A percentile compares a stretch with the other conserved stretches of the same genome.
Conservation (phyloP, 2,113 vertebrate genomes). For the Verasper variegatus region DNA sequence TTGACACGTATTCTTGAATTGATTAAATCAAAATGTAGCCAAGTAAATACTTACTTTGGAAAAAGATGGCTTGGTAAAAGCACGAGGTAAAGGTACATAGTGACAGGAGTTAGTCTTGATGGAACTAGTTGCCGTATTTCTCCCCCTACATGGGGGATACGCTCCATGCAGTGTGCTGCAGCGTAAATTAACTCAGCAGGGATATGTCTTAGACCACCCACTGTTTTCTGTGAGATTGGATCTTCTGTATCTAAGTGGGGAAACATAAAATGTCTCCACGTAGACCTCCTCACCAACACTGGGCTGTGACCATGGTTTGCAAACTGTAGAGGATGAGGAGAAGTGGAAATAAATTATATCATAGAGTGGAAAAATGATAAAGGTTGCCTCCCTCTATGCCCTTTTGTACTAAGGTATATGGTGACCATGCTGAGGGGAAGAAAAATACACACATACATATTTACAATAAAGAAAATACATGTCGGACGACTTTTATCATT, state of each 20-base stretch:
- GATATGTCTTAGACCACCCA: constrained; percentile 2
- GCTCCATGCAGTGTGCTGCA: constrained; percentile 4
- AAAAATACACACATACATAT: too few species aligned
- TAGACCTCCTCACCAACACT: constrained; percentile 1
- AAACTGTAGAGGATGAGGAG: constrained; percentile 19
- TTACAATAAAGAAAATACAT: constrained; percentile 9
- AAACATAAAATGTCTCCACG: constrained; percentile 39
- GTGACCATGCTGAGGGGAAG: too few species aligned
- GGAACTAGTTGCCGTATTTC: constrained; percentile 4
- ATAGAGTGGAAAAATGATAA: neutral
- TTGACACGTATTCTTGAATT: too few species aligned
- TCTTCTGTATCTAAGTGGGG: constrained; percentile 20
- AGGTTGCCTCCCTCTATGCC: too few species aligned
- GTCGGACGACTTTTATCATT: neutral
- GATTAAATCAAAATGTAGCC: too few species aligned
- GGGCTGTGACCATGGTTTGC: constrained; percentile 17
- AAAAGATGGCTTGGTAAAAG: too few species aligned
- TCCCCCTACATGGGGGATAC: too few species aligned
- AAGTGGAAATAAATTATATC: constrained; percentile 33
- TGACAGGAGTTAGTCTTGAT: neutral
- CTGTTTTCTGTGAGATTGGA: constrained; percentile 44
- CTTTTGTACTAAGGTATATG: too few species aligned
- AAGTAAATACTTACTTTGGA: too few species aligned
- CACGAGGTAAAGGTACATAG: too few species aligned
- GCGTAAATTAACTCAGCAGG: constrained; percentile 37